A percentile compares a stretch with the other conserved stretches of the same genome.
Evolutionary conservation across 2,113 vertebrate species (phyloP).

Genomic region (Serilophus lunatus): DNA sequence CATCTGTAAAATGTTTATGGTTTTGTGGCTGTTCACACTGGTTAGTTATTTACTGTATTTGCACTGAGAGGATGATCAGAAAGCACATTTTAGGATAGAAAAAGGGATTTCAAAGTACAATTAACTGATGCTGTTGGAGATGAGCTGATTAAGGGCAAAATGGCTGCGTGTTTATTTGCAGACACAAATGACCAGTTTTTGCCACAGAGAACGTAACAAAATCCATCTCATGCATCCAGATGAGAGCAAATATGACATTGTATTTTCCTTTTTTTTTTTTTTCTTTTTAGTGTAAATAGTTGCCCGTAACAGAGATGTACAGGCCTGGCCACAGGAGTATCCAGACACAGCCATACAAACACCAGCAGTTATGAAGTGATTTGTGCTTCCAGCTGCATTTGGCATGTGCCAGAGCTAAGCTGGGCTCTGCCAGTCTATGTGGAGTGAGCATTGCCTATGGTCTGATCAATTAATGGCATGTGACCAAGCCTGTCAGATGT

Average conservation of each 20-base stretch:
- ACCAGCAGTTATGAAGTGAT: conserved; percentile 25
- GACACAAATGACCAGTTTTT: conserved; percentile 38
- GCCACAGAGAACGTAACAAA: conserved; percentile 10
- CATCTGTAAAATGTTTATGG: conserved; percentile 29
- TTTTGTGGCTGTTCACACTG: not conserved
- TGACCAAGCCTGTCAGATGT: not conserved
- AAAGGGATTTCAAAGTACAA: conserved; percentile 42
- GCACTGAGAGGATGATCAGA: conserved; percentile 16
- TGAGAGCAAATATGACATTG: conserved; percentile 28
- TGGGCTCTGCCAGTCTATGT: not conserved
- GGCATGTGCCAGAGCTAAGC: not conserved
- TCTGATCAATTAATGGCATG: not conserved
- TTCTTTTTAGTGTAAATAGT: conserved; percentile 16
- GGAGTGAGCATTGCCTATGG: not conserved
- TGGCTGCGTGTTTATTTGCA: conserved; percentile 45
- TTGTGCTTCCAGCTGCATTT: conserved; percentile 49
- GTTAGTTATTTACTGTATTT: conserved; percentile 37
- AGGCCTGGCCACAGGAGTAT: conserved; percentile 21
- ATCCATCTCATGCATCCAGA: conserved; percentile 47
- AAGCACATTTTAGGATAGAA: conserved; percentile 24
- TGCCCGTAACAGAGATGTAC: conserved; percentile 31
- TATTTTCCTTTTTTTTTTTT: not conserved
- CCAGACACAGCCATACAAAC: not conserved
- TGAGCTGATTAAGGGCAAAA: conserved; percentile 29
- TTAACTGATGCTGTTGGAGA: conserved; percentile 46